Evolutionary conservation across 2,113 vertebrate species (phyloP).

Genomic region (Lophochroa leadbeateri): DNA sequence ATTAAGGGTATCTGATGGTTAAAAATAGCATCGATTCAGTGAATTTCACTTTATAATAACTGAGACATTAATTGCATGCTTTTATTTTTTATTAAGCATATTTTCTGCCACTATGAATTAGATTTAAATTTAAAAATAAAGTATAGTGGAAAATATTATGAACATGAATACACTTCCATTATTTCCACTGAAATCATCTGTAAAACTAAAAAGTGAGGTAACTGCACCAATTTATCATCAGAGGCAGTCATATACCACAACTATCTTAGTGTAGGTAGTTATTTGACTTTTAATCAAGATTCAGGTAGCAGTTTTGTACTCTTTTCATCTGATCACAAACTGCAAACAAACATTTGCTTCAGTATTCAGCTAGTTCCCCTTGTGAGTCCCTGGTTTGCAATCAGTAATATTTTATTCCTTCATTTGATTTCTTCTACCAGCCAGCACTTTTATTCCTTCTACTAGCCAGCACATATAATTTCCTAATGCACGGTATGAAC

Average conservation of each 20-base stretch:
- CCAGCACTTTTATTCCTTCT: not conserved
- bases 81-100: not conserved
- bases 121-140: not conserved
- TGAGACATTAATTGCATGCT: not conserved
- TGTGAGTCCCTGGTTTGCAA: not conserved
- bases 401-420: not conserved
- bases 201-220: not conserved
- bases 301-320: not conserved
- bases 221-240: not conserved
- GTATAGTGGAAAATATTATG: not conserved
- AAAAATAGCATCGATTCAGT: not conserved
- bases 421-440: not conserved
- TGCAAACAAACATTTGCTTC: not conserved
- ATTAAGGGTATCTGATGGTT: not conserved
- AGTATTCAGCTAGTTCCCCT: not conserved
- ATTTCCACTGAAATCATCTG: not conserved
- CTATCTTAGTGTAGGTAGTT: not conserved
- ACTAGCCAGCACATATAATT: not conserved
- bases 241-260: not conserved
- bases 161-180: not conserved
- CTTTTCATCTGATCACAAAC: not conserved
- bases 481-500: not conserved
- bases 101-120: not conserved
- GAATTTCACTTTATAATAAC: not conserved
- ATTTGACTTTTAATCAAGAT: not conserved